A percentile compares a stretch with the other conserved stretches of the same genome.
phyloP scores from a whole-genome alignment of 2,888 invertebrate genomes.

The Temnothorax ravouxi region DNA sequence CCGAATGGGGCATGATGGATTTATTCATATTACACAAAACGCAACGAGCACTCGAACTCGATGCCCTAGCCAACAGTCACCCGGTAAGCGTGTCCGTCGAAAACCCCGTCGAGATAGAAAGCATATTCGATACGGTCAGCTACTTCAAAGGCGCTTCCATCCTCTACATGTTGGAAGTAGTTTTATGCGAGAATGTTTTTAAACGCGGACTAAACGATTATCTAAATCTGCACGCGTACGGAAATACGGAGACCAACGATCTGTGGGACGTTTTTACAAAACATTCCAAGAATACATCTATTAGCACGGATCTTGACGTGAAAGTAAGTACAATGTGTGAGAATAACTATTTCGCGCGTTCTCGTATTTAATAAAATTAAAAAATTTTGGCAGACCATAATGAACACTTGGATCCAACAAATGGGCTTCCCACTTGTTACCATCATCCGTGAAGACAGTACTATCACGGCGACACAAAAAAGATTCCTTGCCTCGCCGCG shows the following conservation, averaged over 20 bases:
- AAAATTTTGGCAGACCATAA: conserved; percentile 87
- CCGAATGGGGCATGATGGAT: conserved; percentile 91
- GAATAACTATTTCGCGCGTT: background rate
- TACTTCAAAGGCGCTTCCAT: conserved; percentile 92
- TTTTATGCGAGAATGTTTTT: conserved; percentile 89
- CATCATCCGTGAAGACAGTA: conserved; percentile 88
- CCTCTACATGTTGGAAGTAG: conserved; percentile 91
- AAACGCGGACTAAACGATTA: conserved; percentile 90
- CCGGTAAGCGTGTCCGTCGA: conserved; percentile 90
- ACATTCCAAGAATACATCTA: conserved; percentile 88
- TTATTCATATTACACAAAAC: conserved; percentile 91
- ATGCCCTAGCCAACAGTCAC: conserved; percentile 91
- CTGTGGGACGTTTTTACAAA: conserved; percentile 92
- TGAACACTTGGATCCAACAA: conserved; percentile 94
- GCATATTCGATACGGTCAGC: conserved; percentile 92
- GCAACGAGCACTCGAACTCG: conserved; percentile 90
- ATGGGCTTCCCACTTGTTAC: conserved; percentile 94
- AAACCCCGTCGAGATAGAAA: conserved; percentile 91
- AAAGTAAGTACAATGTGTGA: conserved; percentile 86
- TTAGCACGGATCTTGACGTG: conserved; percentile 86
- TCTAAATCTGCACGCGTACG: conserved; percentile 90
- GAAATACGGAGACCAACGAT: conserved; percentile 93
- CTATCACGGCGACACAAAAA: conserved; percentile 90
- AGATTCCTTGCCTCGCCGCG: conserved; percentile 87
- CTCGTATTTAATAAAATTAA: conserved; percentile 40